Evolutionary conservation across 2,113 vertebrate species (phyloP).

Genomic region (Pimephales promelas): DNA sequence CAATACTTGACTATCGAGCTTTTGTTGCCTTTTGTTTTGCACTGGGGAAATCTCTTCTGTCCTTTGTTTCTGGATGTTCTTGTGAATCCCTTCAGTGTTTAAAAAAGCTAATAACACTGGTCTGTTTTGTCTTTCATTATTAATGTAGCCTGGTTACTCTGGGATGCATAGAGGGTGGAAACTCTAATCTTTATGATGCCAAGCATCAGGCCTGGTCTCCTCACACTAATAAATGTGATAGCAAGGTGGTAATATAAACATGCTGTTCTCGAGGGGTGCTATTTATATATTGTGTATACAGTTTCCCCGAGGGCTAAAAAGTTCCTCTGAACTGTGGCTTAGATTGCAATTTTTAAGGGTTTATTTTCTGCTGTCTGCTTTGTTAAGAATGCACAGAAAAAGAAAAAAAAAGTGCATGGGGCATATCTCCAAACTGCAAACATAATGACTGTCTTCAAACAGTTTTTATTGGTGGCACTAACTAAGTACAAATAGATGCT

Average conservation of each 20-base stretch:
- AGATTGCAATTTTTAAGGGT: neutral
- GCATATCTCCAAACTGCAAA: neutral
- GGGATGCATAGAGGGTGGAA: slow-evolving; percentile 46
- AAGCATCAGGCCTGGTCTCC: slow-evolving; percentile 42
- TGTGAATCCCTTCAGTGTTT: slow-evolving; percentile 44
- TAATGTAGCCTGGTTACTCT: slow-evolving; percentile 42
- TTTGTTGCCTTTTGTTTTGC: slow-evolving; percentile 37
- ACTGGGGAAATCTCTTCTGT: slow-evolving; percentile 43
- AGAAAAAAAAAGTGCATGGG: neutral
- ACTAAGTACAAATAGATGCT: too few relatives aligned
- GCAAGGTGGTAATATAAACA: slow-evolving; percentile 47
- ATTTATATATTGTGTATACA: neutral
- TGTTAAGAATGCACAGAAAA: neutral
- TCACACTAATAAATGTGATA: slow-evolving; percentile 42
- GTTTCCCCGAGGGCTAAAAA: slow-evolving; percentile 26
- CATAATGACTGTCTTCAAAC: neutral
- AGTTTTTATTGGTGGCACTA: neutral
- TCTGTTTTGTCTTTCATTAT: slow-evolving; percentile 55
- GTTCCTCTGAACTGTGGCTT: neutral
- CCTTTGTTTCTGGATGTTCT: slow-evolving; percentile 44
- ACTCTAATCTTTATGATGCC: slow-evolving; percentile 48
- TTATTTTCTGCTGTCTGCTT: slow-evolving; percentile 17
- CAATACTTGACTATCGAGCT: slow-evolving; percentile 46
- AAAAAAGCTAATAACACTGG: slow-evolving; percentile 51
- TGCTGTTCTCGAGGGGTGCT: slow-evolving; percentile 33